Evolutionary conservation across 2,888 invertebrate genomes (phyloP).

Genomic region (Xylocampa areola): DNA sequence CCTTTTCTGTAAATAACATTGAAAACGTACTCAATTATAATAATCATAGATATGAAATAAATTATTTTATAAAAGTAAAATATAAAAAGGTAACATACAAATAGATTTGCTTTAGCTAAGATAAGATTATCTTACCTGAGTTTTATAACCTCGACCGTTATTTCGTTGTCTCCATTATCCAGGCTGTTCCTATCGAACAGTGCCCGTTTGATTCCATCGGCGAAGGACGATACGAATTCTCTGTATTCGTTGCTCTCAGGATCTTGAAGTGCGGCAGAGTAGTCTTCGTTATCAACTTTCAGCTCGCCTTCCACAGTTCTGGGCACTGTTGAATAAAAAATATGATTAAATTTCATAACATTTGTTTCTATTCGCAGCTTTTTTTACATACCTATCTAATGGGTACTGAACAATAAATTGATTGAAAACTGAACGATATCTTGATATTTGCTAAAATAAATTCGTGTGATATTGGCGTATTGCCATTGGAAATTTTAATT

Average conservation of each 20-base stretch:
- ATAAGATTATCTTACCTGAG: conserved; percentile 88
- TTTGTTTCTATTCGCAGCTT: no score
- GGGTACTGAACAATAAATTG: no score
- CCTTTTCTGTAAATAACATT: conserved; percentile 90
- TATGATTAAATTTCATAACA: background rate
- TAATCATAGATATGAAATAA: no score
- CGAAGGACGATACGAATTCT: conserved; percentile 90
- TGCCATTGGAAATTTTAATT: no score
- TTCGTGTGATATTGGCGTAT: no score
- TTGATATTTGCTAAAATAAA: no score
- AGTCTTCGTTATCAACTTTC: conserved; percentile 91
- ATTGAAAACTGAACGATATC: no score
- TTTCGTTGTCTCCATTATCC: conserved; percentile 87
- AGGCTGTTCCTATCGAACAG: conserved; percentile 87
- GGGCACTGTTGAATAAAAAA: conserved; percentile 88
- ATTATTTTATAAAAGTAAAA: no score
- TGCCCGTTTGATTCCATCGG: conserved; percentile 90
- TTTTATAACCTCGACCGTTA: conserved; percentile 90
- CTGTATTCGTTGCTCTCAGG: conserved; percentile 91
- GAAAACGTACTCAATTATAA: no score
- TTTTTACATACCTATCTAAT: no score
- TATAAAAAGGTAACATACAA: no score
- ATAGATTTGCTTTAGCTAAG: no score
- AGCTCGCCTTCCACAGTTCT: conserved; percentile 92
- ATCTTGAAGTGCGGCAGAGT: conserved; percentile 89